These are phyloP conservation scores for Echiichthys vipera DNA, from an alignment of 2,797 vertebrate genomes.

Conservation along the genomic window DNA sequence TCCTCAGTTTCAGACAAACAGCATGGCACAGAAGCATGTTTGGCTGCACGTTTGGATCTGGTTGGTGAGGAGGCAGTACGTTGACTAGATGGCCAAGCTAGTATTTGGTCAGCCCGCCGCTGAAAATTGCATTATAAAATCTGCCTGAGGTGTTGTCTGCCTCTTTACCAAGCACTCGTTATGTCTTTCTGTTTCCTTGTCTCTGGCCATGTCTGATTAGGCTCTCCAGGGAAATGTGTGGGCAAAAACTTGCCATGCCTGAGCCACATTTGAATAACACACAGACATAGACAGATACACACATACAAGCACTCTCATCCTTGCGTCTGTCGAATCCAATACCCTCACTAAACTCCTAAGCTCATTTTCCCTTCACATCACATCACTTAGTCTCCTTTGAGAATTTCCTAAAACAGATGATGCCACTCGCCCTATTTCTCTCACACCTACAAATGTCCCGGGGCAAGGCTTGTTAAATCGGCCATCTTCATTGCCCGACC, in stretches of 20 bases:
- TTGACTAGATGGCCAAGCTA: conserved; percentile 53
- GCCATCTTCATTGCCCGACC: background rate
- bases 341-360: background rate
- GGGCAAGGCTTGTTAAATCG: conserved; percentile 35
- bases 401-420: conserved; percentile 38
- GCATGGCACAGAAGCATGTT: conserved; percentile 56
- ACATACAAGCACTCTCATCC: background rate
- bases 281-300: conserved; percentile 22
- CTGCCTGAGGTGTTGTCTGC: conserved; percentile 66
- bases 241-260: conserved; percentile 47
- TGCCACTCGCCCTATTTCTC: conserved; percentile 22
- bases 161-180: conserved; percentile 71
- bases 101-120: conserved; percentile 60
- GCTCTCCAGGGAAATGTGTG: conserved; percentile 64
- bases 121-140: conserved; percentile 70
- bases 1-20: conserved; percentile 74
- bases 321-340: conserved; percentile 38
- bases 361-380: conserved; percentile 40
- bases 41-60: conserved; percentile 50
- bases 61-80: conserved; percentile 62
- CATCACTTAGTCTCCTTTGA: conserved; percentile 30
- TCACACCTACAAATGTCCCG: conserved; percentile 13
- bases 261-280: conserved; percentile 53
- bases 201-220: conserved; percentile 64
- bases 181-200: conserved; percentile 49